These are phyloP conservation scores for Geopemphigus sp. DNA, from an alignment of 1,140 invertebrate genomes.

Conservation along the genomic window DNA sequence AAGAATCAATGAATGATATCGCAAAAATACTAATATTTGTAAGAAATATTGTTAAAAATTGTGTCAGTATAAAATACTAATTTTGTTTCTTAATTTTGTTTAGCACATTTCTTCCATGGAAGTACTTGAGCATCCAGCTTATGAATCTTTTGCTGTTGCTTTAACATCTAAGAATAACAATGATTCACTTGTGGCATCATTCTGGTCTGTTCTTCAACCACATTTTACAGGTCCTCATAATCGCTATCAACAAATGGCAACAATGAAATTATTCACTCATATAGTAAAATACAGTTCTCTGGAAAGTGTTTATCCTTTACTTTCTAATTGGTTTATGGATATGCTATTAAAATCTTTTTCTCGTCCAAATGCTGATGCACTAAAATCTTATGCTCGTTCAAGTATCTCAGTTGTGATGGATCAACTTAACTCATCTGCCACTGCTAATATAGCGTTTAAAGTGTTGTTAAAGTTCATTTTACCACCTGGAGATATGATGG, in stretches of 20 bases:
- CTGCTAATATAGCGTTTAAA: constrained; percentile 22
- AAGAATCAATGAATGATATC: constrained; percentile 44
- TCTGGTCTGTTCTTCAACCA: constrained; percentile 22
- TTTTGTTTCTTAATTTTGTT: background rate
- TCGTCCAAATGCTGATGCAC: constrained; percentile 19
- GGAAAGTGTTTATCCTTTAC: background rate
- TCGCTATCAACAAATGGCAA: constrained; percentile 42
- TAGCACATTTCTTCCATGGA: constrained; percentile 20
- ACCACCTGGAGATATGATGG: constrained; percentile 46
- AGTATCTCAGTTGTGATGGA: constrained; percentile 29
- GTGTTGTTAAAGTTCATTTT: constrained; percentile 44
- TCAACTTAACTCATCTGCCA: background rate
- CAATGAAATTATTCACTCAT: constrained; percentile 22
- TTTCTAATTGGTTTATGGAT: constrained; percentile 43
- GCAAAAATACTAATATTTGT: constrained; percentile 44
- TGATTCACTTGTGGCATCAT: constrained; percentile 26
- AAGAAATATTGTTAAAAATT: background rate
- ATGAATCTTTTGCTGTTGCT: constrained; percentile 22
- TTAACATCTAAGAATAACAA: constrained; percentile 4
- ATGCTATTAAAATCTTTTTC: constrained; percentile 35
- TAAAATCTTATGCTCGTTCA: background rate
- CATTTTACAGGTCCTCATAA: constrained; percentile 36
- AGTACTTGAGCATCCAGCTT: constrained; percentile 24
- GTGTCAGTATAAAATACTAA: background rate
- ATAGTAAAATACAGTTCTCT: constrained; percentile 22